Evolutionary conservation across 1,140 invertebrate genomes (phyloP).

Genomic region (Drosophila pectinifera): DNA sequence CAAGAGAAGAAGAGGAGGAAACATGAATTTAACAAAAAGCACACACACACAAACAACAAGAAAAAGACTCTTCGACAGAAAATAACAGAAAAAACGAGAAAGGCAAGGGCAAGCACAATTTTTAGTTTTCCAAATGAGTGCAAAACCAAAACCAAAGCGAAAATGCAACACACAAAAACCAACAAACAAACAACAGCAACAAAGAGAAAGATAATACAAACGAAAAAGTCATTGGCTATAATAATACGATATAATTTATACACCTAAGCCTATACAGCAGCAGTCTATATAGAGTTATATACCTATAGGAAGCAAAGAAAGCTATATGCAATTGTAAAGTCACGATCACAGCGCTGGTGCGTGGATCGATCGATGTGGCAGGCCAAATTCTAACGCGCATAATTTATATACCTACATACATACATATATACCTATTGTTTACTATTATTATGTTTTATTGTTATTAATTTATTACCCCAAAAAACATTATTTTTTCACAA

Average conservation of each 20-base stretch:
- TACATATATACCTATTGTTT: constrained; percentile 29
- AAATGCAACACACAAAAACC: constrained; percentile 25
- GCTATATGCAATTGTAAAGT: constrained; percentile 47
- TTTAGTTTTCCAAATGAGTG: constrained; percentile 56
- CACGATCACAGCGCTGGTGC: constrained; percentile 67
- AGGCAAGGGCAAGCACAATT: constrained; percentile 55
- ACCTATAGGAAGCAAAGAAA: constrained; percentile 7
- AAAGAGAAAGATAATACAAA: constrained; percentile 15
- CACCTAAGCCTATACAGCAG: constrained; percentile 32
- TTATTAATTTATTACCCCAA: constrained; percentile 74
- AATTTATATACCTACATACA: constrained; percentile 50
- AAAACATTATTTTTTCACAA: constrained; percentile 44
- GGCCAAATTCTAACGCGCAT: constrained; percentile 75
- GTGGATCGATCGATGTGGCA: constrained; percentile 67
- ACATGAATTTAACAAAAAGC: constrained; percentile 30
- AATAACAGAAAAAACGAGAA: constrained; percentile 14
- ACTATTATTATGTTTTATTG: constrained; percentile 76
- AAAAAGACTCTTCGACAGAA: constrained; percentile 49
- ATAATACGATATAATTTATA: constrained; percentile 43
- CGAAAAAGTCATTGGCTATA: constrained; percentile 73
- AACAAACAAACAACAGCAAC: constrained; percentile 19
- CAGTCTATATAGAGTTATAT: constrained; percentile 30
- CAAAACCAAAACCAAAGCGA: constrained; percentile 49
- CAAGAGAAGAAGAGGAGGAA: constrained; percentile 14
- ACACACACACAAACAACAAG: constrained; percentile 37